Evolutionary conservation across 2,888 invertebrate genomes (phyloP).

Genomic region (Synanthedon vespiformis): DNA sequence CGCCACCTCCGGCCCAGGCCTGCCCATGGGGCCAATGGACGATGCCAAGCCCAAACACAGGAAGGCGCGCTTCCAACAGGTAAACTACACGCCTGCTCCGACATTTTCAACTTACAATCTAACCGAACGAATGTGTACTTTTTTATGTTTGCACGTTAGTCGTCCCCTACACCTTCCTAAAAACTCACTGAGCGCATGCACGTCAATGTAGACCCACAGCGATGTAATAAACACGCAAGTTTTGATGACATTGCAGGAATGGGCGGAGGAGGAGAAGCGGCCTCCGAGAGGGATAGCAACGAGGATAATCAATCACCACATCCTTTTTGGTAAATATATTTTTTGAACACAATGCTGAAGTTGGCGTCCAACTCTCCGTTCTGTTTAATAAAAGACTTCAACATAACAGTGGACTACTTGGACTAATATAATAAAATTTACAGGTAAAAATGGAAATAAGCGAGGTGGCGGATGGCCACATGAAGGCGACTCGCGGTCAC

Average conservation of each 20-base stretch:
- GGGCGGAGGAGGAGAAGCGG: constrained; percentile 65
- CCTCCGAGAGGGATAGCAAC: constrained; percentile 68
- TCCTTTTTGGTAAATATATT: constrained; percentile 55
- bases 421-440: not conserved
- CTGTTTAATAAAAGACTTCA: too few species aligned
- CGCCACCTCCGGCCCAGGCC: constrained; percentile 67
- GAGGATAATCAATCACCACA: constrained; percentile 68
- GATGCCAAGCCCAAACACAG: constrained; percentile 80
- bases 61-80: constrained; percentile 89
- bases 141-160: not conserved
- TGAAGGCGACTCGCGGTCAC: constrained; percentile 57
- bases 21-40: constrained; percentile 62
- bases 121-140: not conserved
- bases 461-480: constrained; percentile 51
- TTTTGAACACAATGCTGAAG: too few species aligned
- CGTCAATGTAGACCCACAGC: constrained; percentile 5
- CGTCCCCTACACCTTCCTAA: too few species aligned
- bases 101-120: not conserved
- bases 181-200: constrained; percentile 3
- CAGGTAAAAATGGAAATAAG: constrained; percentile 65
- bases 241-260: constrained; percentile 35
- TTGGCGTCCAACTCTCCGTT: too few species aligned
- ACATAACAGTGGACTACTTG: not conserved
- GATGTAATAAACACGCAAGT: too few species aligned
- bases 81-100: constrained; percentile 27